Evolutionary conservation across 2,113 vertebrate genomes (phyloP).

Genomic region (Archocentrus centrarchus): DNA sequence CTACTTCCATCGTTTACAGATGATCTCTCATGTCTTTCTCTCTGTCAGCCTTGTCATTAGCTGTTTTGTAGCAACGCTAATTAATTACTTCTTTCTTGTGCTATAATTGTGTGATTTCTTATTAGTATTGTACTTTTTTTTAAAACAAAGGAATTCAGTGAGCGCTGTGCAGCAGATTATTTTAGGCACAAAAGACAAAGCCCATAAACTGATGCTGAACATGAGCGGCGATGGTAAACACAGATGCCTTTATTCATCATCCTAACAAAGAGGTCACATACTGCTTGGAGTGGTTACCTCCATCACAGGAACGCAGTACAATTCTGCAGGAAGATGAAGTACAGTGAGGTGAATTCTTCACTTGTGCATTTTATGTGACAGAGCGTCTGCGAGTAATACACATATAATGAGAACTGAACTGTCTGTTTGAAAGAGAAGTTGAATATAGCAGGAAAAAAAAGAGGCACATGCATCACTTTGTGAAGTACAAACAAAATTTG

Average conservation of each 20-base stretch:
- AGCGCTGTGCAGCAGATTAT: not conserved
- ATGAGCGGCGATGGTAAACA: not conserved
- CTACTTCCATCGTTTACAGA: no score
- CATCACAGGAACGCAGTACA: not conserved
- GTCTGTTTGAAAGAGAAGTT: conserved; percentile 27
- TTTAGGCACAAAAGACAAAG: not conserved
- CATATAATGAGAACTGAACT: conserved; percentile 16
- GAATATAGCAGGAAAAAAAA: not conserved
- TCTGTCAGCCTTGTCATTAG: not conserved
- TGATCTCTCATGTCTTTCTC: no score
- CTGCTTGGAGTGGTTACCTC: not conserved
- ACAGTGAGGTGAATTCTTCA: not conserved
- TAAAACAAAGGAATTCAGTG: not conserved
- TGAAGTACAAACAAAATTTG: conserved; percentile 29
- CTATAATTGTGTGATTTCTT: not conserved
- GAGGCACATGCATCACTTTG: conserved; percentile 11
- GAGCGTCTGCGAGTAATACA: not conserved
- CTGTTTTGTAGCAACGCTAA: not conserved
- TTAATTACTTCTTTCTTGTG: not conserved
- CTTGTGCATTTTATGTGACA: conserved; percentile 5
- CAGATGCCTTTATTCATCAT: not conserved
- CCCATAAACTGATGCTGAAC: not conserved
- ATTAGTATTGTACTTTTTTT: not conserved
- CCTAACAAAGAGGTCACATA: not conserved
- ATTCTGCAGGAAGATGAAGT: not conserved